phyloP scores from a whole-genome alignment of 2,797 vertebrate species.

The Darevskia mixta region DNA sequence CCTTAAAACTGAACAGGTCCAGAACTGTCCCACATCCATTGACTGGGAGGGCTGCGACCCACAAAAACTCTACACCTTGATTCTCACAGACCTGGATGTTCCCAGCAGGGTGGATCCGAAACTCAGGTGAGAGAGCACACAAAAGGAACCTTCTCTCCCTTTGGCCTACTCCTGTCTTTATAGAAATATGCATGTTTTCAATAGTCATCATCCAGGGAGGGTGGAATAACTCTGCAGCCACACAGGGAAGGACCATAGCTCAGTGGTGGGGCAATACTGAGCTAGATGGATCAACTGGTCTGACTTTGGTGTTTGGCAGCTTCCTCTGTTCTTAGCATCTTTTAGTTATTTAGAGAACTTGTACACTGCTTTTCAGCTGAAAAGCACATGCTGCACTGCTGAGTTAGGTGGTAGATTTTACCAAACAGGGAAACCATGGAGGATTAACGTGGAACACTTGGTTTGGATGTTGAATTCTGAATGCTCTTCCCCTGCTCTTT shows the following conservation, averaged over 20 bases:
- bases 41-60: slow-evolving; percentile 90
- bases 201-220: no score
- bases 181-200: no score
- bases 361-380: not conserved
- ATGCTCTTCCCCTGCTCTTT: not conserved
- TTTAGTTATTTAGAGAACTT: no score
- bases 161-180: not conserved
- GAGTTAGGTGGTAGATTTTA: no score
- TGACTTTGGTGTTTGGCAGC: no score
- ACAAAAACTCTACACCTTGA: slow-evolving; percentile 90
- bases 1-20: slow-evolving; percentile 79
- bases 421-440: not conserved
- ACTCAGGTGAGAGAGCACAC: slow-evolving; percentile 82
- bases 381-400: no score
- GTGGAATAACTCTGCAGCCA: no score
- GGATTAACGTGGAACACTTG: not conserved
- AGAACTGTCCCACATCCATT: slow-evolving; percentile 86
- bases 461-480: not conserved
- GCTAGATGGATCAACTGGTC: no score
- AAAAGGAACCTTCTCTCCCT: no score
- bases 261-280: no score
- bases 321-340: no score
- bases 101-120: slow-evolving; percentile 92
- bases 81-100: slow-evolving; percentile 93
- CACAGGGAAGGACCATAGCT: no score